phyloP scores from a whole-genome alignment of 1,140 invertebrate genomes.

The Caenorhabditis brenneri region DNA sequence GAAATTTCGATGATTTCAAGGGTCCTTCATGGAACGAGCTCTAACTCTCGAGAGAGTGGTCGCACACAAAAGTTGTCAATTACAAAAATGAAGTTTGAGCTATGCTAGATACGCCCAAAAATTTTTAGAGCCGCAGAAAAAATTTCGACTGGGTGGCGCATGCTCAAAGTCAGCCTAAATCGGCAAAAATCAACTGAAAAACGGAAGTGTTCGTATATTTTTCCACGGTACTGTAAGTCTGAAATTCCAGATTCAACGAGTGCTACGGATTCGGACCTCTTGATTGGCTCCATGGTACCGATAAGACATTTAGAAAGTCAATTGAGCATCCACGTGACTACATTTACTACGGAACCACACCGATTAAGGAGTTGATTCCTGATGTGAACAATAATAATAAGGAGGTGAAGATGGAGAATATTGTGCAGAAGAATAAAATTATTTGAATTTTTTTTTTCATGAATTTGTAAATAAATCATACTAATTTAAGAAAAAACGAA shows the following conservation, averaged over 20 bases:
- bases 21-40: too few species aligned
- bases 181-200: too few species aligned
- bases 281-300: slow-evolving; percentile 83
- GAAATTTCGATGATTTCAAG: too few species aligned
- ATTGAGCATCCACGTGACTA: slow-evolving; percentile 24
- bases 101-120: too few species aligned
- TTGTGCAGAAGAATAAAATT: slow-evolving; percentile 4
- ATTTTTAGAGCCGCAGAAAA: too few species aligned
- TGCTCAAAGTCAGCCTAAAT: too few species aligned
- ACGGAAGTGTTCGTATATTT: too few species aligned
- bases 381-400: slow-evolving; percentile 9
- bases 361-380: slow-evolving; percentile 3
- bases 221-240: too few species aligned
- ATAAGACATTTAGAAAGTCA: slow-evolving; percentile 43
- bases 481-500: background rate
- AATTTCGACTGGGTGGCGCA: too few species aligned
- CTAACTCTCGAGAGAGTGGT: too few species aligned
- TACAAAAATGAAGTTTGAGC: slow-evolving; percentile 56
- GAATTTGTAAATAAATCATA: background rate
- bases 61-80: too few species aligned
- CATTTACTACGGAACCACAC: background rate
- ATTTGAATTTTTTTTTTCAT: background rate
- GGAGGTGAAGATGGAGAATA: background rate
- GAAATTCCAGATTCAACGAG: slow-evolving; percentile 80
- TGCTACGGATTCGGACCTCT: slow-evolving; percentile 84